A percentile compares a stretch with the other conserved stretches of the same genome.
Evolutionary conservation across 2,888 invertebrate species (phyloP).

Genomic region (Volucella zonaria): DNA sequence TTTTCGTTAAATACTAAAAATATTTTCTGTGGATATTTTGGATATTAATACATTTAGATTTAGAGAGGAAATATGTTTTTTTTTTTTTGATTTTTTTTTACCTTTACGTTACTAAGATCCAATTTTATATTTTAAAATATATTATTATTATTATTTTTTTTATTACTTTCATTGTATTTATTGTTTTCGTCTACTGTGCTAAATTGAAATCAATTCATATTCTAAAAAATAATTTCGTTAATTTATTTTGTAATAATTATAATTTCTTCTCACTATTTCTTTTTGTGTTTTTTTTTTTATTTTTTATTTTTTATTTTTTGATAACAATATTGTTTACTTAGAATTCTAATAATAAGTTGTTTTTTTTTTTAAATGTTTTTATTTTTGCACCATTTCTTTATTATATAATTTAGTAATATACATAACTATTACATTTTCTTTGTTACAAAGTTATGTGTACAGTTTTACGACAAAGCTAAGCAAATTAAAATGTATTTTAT

Average conservation of each 20-base stretch:
- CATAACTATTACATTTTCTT: conserved; percentile 46
- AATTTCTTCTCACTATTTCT: conserved; percentile 21
- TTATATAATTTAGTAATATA: conserved; percentile 64
- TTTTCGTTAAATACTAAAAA: conserved; percentile 65
- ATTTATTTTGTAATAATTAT: conserved; percentile 30
- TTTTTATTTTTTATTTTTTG: conserved; percentile 49
- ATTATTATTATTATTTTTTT: conserved; percentile 29
- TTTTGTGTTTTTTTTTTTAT: conserved; percentile 26
- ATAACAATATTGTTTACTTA: conserved; percentile 68
- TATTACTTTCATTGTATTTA: conserved; percentile 49
- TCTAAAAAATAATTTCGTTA: conserved; percentile 67
- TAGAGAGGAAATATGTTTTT: conserved; percentile 68
- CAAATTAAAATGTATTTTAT: conserved; percentile 57
- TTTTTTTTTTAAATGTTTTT: not conserved
- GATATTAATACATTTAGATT: conserved; percentile 72
- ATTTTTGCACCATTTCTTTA: conserved; percentile 73
- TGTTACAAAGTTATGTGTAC: conserved; percentile 73
- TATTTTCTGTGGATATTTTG: conserved; percentile 70
- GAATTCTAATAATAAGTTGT: conserved; percentile 43
- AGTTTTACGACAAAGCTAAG: conserved; percentile 70
- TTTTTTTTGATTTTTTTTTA: conserved; percentile 23
- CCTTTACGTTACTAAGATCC: conserved; percentile 56
- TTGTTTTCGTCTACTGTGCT: conserved; percentile 74
- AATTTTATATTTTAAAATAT: conserved; percentile 58
- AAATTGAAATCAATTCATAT: conserved; percentile 63